Evolutionary conservation across 2,113 vertebrate genomes (phyloP).

Genomic region (Eclectus roratus): DNA sequence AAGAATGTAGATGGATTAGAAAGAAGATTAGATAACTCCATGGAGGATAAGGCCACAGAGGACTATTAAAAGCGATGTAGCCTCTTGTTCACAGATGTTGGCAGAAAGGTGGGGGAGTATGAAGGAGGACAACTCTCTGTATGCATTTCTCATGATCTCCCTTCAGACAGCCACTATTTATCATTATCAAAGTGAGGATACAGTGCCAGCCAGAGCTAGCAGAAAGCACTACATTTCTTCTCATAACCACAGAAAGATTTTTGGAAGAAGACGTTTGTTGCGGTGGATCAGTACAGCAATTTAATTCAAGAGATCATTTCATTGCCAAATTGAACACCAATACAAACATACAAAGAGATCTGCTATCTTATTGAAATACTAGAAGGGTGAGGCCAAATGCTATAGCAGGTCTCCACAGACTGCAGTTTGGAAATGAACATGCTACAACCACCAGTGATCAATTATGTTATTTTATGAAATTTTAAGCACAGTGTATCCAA

Average conservation of each 20-base stretch:
- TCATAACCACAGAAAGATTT: not conserved
- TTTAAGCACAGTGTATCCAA: not conserved
- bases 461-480: not conserved
- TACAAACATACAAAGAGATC: not conserved
- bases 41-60: not conserved
- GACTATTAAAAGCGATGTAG: not conserved
- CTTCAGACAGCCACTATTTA: not conserved
- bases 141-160: not conserved
- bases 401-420: not conserved
- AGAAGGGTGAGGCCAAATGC: not conserved
- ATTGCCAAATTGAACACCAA: not conserved
- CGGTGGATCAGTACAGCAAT: not conserved
- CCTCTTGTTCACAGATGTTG: not conserved
- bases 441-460: not conserved
- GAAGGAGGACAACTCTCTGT: not conserved
- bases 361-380: not conserved
- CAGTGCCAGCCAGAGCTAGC: rapidly evolving
- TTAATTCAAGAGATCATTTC: not conserved
- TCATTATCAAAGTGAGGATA: not conserved
- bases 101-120: not conserved
- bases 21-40: not conserved
- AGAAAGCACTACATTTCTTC: not conserved
- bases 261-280: not conserved
- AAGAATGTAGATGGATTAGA: not conserved
- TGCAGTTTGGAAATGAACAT: not conserved